A percentile compares a stretch with the other conserved stretches of the same genome.
phyloP scores from a whole-genome alignment of 2,888 invertebrate species.

The Allophyes oxyacanthae region DNA sequence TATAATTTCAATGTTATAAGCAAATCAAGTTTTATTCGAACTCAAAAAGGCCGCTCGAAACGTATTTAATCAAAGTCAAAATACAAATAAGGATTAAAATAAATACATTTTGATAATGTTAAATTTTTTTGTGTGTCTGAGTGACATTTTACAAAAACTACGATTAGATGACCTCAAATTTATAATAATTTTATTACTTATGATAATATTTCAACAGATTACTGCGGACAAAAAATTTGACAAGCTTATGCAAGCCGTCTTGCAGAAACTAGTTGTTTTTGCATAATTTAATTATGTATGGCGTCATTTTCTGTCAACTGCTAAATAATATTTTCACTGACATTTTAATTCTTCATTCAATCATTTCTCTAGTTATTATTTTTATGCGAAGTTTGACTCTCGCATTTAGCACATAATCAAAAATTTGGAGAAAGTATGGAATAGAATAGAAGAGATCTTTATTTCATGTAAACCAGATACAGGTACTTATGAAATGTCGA shows the following conservation, averaged over 20 bases:
- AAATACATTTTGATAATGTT: constrained; percentile 35
- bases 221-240: constrained; percentile 39
- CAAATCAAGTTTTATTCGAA: too few species aligned
- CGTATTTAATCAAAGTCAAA: constrained; percentile 53
- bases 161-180: constrained; percentile 35
- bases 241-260: constrained; percentile 32
- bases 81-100: constrained; percentile 48
- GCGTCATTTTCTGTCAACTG: constrained; percentile 17
- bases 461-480: too few species aligned
- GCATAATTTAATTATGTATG: constrained; percentile 18
- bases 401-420: neutral
- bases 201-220: constrained; percentile 51
- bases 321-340: constrained; percentile 26
- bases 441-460: too few species aligned
- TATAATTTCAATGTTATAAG: too few species aligned
- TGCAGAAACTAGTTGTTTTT: constrained; percentile 34
- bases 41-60: constrained; percentile 16
- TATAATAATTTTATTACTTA: constrained; percentile 37
- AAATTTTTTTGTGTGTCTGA: constrained; percentile 41
- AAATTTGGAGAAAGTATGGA: too few species aligned
- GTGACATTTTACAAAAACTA: constrained; percentile 51
- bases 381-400: neutral
- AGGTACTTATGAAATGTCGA: too few species aligned
- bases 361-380: constrained; percentile 4
- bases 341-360: constrained; percentile 28